A percentile compares a stretch with the other conserved stretches of the same genome.
These are phyloP conservation scores for Ochropleura plecta DNA, from an alignment of 2,888 invertebrate genomes.

Conservation along the genomic window DNA sequence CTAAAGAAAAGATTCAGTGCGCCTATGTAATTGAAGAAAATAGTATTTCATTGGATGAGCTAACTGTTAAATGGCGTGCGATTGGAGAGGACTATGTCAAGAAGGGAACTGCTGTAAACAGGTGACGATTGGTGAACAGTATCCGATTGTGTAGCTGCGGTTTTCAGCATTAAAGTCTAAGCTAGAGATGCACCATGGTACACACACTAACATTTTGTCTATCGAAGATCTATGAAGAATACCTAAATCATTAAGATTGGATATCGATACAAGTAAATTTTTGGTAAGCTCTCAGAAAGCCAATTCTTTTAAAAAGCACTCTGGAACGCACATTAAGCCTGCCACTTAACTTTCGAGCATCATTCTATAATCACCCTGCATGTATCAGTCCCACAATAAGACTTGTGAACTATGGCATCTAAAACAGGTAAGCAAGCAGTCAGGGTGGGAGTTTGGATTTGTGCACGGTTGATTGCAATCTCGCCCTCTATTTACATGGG, in stretches of 20 bases:
- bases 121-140: background rate
- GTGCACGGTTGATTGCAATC: too few species aligned
- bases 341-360: background rate
- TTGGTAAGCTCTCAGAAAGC: too few species aligned
- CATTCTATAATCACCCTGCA: background rate
- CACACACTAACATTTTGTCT: background rate
- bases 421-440: too few species aligned
- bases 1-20: background rate
- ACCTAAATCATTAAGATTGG: background rate
- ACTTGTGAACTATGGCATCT: background rate
- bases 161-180: background rate
- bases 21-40: background rate
- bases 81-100: background rate
- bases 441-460: too few species aligned
- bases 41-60: background rate
- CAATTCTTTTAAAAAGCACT: background rate
- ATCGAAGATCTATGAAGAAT: background rate
- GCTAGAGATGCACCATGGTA: too few species aligned
- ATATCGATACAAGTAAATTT: background rate
- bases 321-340: background rate
- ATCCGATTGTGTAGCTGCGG: too few species aligned
- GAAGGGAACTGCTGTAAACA: background rate
- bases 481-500: too few species aligned
- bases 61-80: background rate
- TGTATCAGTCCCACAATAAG: background rate